These are phyloP conservation scores for Callithrix jacchus DNA, from an alignment of 2,113 vertebrate species.

Conservation along the genomic window DNA sequence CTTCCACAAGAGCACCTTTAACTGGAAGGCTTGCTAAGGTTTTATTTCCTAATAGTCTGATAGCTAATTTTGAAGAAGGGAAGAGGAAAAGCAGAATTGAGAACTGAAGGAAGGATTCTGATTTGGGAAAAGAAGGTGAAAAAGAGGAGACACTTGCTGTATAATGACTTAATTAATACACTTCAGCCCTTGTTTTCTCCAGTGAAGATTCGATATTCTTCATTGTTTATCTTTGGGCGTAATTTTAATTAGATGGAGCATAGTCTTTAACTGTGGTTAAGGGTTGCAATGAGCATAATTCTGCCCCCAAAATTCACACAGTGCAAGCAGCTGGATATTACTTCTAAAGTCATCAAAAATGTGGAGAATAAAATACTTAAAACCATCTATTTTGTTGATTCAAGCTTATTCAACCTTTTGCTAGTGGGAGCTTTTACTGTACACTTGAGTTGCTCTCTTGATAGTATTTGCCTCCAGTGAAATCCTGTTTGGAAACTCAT, in stretches of 20 bases:
- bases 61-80: constrained; percentile 48
- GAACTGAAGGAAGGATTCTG: constrained; percentile 14
- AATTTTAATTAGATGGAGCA: constrained; percentile 50
- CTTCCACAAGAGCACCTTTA: constrained; percentile 47
- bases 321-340: constrained; percentile 43
- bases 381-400: constrained; percentile 74
- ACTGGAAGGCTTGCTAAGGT: not conserved
- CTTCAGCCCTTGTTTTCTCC: not conserved
- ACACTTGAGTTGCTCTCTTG: constrained; percentile 74
- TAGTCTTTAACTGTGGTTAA: constrained; percentile 47
- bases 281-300: constrained; percentile 7
- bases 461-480: constrained; percentile 75
- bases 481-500: constrained; percentile 72
- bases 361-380: constrained; percentile 67
- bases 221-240: not conserved
- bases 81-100: constrained; percentile 22
- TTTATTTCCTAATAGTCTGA: constrained; percentile 50
- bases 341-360: constrained; percentile 71
- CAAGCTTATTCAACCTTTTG: constrained; percentile 76
- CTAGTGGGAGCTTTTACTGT: constrained; percentile 73
- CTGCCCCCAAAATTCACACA: constrained; percentile 52
- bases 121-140: not conserved
- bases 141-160: not conserved
- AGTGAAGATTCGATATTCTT: not conserved
- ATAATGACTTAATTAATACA: constrained; percentile 1